Evolutionary conservation across 2,888 invertebrate genomes (phyloP).

Genomic region (Deroplatys truncata): DNA sequence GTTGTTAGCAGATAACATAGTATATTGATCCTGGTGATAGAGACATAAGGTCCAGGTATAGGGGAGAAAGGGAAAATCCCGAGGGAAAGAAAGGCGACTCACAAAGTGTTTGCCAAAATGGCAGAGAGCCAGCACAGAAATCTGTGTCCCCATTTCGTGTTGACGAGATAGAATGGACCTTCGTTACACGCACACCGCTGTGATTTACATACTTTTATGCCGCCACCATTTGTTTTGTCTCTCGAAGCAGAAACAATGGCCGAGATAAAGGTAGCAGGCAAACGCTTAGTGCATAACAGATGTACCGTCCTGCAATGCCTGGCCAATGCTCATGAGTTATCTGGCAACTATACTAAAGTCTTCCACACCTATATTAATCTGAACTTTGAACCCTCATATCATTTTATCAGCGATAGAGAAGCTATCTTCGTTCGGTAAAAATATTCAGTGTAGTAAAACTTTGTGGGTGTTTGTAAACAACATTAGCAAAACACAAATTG

Average conservation of each 20-base stretch:
- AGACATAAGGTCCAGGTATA: not conserved
- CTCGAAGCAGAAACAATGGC: not conserved
- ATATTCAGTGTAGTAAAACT: too few species aligned
- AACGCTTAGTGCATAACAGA: not conserved
- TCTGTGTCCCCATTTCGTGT: not conserved
- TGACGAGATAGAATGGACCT: not conserved
- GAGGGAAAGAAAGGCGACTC: not conserved
- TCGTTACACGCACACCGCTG: not conserved
- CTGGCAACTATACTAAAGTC: too few species aligned
- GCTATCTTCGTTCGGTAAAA: too few species aligned
- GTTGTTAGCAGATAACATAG: not conserved
- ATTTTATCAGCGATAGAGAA: too few species aligned
- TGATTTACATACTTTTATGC: not conserved
- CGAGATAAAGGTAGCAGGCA: not conserved
- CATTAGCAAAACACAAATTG: too few species aligned
- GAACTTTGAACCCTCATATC: too few species aligned
- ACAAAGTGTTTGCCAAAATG: not conserved
- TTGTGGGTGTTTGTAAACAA: too few species aligned
- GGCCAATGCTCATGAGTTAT: too few species aligned
- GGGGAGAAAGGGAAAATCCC: not conserved
- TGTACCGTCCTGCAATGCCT: too few species aligned
- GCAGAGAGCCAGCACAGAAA: not conserved
- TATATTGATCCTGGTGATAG: not conserved
- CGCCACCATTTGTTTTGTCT: not conserved
- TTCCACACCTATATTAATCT: too few species aligned